Percentiles rank a stretch among this genome's conserved stretches.
Conservation (phyloP, 2,797 vertebrate species). For the Eulemur coronatus region DNA sequence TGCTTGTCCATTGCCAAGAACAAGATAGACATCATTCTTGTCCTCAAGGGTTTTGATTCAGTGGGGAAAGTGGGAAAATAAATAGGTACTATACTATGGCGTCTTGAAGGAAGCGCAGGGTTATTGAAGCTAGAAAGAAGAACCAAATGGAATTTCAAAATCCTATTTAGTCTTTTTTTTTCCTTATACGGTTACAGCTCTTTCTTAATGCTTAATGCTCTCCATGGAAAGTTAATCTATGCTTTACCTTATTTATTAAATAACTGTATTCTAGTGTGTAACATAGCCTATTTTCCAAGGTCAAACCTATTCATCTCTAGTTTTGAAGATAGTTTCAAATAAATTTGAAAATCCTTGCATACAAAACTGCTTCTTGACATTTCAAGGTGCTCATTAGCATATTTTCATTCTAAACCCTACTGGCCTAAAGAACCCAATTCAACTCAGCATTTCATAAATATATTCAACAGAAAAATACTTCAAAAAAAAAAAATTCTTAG, state of each 20-base stretch:
- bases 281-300: not conserved
- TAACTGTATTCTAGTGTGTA: not conserved
- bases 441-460: not conserved
- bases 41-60: not conserved
- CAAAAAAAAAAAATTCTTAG: not conserved
- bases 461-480: not conserved
- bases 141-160: not conserved
- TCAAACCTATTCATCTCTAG: not conserved
- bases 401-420: not conserved
- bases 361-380: not conserved
- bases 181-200: not conserved
- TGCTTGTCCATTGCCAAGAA: not conserved
- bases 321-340: not conserved
- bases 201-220: not conserved
- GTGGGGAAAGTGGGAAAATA: not conserved
- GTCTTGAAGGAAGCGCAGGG: not conserved
- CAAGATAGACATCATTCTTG: not conserved
- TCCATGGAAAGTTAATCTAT: not conserved
- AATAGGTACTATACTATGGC: not conserved
- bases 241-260: not conserved
- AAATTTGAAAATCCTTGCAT: constrained; percentile 1
- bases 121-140: not conserved
- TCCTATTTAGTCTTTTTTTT: not conserved
- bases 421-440: not conserved
- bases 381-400: not conserved